These are phyloP conservation scores for Speoplatyrhinus poulsoni DNA, from an alignment of 2,113 vertebrate species.

Conservation along the genomic window DNA sequence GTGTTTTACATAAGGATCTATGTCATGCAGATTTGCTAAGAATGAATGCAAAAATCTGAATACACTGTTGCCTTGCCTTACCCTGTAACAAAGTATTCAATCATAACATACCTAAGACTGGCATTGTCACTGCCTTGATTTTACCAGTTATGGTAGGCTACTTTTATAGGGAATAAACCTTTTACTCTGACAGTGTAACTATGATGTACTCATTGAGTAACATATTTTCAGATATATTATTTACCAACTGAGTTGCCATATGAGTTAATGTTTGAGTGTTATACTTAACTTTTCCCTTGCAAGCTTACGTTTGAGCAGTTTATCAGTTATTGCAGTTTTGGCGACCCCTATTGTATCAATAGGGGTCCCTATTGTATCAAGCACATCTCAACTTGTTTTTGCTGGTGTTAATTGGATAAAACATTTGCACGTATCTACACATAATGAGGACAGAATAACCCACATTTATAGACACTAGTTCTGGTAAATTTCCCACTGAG, in stretches of 20 bases:
- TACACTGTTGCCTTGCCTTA: conserved; percentile 38
- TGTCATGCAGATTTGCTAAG: conserved; percentile 57
- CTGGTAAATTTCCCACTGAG: too few relatives aligned
- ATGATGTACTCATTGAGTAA: too few relatives aligned
- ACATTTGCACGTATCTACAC: too few relatives aligned
- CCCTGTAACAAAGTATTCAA: too few relatives aligned
- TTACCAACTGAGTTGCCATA: too few relatives aligned
- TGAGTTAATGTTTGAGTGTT: background rate
- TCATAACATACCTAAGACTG: too few relatives aligned
- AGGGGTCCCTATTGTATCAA: too few relatives aligned
- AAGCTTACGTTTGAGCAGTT: background rate
- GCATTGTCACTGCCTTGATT: too few relatives aligned
- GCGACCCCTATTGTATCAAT: conserved; percentile 62
- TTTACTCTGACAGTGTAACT: conserved; percentile 4
- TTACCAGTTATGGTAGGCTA: too few relatives aligned
- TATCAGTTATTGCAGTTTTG: conserved; percentile 37
- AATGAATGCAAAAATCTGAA: conserved; percentile 68
- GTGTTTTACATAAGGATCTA: conserved; percentile 75
- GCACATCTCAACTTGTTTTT: background rate
- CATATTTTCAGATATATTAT: too few relatives aligned
- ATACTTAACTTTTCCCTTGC: too few relatives aligned
- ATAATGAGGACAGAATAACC: background rate
- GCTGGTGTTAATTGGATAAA: background rate
- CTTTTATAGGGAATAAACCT: background rate
- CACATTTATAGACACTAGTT: background rate